These are phyloP conservation scores for Protophormia terraenovae DNA, from an alignment of 2,888 invertebrate genomes.

Conservation along the genomic window DNA sequence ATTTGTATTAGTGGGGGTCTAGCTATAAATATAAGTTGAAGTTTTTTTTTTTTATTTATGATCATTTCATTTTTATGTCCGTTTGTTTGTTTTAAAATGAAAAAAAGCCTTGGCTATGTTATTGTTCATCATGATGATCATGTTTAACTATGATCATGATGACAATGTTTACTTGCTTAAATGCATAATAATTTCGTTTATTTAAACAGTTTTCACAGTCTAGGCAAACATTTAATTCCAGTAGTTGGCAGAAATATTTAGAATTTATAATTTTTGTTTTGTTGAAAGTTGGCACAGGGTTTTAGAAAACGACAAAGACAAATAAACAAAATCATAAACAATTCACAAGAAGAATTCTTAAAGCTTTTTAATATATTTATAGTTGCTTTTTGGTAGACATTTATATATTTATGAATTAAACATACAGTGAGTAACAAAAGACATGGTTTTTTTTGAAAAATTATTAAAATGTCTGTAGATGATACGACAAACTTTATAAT, in stretches of 20 bases:
- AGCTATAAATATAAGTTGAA: neutral
- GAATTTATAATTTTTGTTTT: constrained; percentile 77
- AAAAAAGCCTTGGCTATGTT: constrained; percentile 2
- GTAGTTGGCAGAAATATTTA: constrained; percentile 75
- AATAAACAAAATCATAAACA: constrained; percentile 26
- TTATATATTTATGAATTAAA: constrained; percentile 6
- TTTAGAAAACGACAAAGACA: neutral
- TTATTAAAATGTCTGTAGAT: too few species aligned
- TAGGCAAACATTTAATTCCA: constrained; percentile 76
- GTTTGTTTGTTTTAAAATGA: constrained; percentile 30
- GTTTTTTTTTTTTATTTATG: constrained; percentile 16
- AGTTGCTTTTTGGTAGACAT: neutral
- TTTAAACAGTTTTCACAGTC: constrained; percentile 57
- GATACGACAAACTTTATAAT: too few species aligned
- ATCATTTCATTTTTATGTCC: neutral
- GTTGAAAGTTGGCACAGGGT: neutral
- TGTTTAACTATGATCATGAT: constrained; percentile 36
- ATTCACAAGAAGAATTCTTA: neutral
- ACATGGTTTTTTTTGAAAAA: too few species aligned
- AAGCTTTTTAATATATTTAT: neutral
- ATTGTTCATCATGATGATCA: neutral
- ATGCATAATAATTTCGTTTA: constrained; percentile 54
- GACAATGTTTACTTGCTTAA: constrained; percentile 18
- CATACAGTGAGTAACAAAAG: neutral
- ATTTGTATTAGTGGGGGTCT: constrained; percentile 9